These are phyloP conservation scores for Suncus etruscus DNA, from an alignment of 2,113 vertebrate genomes.

Conservation along the genomic window DNA sequence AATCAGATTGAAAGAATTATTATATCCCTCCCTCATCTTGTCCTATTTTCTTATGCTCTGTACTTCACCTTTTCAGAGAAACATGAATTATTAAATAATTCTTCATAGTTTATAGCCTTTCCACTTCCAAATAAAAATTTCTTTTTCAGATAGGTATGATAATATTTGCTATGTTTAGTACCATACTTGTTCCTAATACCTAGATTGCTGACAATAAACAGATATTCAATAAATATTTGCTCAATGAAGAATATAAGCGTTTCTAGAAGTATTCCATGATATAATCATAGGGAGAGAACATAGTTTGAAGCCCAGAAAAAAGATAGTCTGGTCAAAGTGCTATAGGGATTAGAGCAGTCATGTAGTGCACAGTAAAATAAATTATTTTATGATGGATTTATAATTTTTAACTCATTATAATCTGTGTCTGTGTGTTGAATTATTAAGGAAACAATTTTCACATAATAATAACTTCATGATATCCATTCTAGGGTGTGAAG, in stretches of 20 bases:
- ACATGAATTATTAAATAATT: neutral
- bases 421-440: neutral
- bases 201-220: neutral
- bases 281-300: neutral
- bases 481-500: slow-evolving; percentile 5
- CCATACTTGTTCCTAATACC: neutral
- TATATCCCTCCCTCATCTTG: neutral
- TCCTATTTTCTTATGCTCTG: neutral
- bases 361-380: neutral
- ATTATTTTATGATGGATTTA: neutral
- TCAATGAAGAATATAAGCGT: neutral
- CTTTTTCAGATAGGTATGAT: neutral
- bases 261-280: neutral
- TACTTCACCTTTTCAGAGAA: slow-evolving; percentile 2
- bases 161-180: neutral
- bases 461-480: slow-evolving; percentile 20
- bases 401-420: neutral
- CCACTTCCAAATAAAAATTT: neutral
- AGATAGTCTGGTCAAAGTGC: neutral
- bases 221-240: neutral
- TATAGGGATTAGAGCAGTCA: neutral
- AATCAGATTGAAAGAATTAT: neutral
- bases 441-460: neutral
- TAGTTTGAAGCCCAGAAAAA: neutral
- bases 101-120: neutral